These are phyloP conservation scores for Osmerus eperlanus DNA, from an alignment of 2,113 vertebrate genomes.

Conservation along the genomic window DNA sequence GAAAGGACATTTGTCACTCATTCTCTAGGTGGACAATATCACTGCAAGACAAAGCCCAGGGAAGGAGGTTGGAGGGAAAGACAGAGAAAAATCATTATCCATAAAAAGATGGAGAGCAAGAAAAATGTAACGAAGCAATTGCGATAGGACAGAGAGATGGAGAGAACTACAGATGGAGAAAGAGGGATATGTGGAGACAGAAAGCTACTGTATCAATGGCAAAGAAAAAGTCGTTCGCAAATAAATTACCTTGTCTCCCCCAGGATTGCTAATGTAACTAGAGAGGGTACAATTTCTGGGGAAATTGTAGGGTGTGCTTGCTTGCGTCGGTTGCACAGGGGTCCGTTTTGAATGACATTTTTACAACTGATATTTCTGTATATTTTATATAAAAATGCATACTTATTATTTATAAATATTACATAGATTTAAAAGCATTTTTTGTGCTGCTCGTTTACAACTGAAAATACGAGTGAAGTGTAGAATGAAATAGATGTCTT, in stretches of 20 bases:
- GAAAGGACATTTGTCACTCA: constrained; percentile 44
- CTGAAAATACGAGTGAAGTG: too few relatives aligned
- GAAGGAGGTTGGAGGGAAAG: constrained; percentile 15
- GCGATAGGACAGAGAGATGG: constrained; percentile 28
- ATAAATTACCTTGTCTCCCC: constrained; percentile 64
- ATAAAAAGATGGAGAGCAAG: constrained; percentile 29
- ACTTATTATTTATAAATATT: too few relatives aligned
- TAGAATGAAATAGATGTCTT: too few relatives aligned
- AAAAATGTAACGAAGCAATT: constrained; percentile 34
- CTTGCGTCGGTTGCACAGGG: too few relatives aligned
- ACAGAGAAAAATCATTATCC: constrained; percentile 32
- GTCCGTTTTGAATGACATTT: too few relatives aligned
- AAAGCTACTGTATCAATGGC: constrained; percentile 57
- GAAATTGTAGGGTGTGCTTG: too few relatives aligned
- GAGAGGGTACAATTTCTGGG: too few relatives aligned
- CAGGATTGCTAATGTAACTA: constrained; percentile 73
- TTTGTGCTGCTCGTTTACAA: too few relatives aligned
- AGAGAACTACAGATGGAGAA: constrained; percentile 25
- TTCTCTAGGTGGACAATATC: constrained; percentile 11
- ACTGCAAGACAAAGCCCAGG: constrained; percentile 31
- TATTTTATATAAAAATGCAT: too few relatives aligned
- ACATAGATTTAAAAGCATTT: too few relatives aligned
- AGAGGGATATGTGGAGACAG: constrained; percentile 21
- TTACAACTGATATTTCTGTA: too few relatives aligned
- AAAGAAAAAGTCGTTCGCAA: constrained; percentile 53